Base-by-base conservation (phyloP, 2,113 vertebrate genomes). In the Reinhardtius hippoglossoides region DNA sequence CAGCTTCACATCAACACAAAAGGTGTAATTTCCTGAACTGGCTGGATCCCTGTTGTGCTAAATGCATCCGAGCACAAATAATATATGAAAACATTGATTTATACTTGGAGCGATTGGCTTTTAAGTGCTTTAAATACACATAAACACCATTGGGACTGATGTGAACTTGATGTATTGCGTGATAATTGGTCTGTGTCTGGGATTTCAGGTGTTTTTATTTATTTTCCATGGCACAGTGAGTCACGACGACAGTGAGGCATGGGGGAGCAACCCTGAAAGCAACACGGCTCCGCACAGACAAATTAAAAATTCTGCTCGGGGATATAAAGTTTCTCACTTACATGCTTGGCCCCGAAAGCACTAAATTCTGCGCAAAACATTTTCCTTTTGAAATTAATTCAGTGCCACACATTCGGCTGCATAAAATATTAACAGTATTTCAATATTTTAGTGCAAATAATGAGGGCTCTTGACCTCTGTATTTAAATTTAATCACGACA, bases 391-490 rank as follows among this genome's bases (percentile, higher is more conserved):
- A 81, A 88, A 89, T 87, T 67, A 86, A 92, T 89, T 91, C 86
- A 80, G 40, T 27, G 67, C 84, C 9, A 74, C 85, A 66, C 80
- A 86, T 87, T 88, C 84, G 71, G 82, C 55, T 6, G 44, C 73
- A 89, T 94, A 14, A 93, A 92, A 93, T 92, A 93, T 93, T 91
- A 90, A 93, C 74, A 59, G 58, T 80, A 80, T 89, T 82, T 92
- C 82, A 94, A 94, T 93, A 92, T 91, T 92, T 92, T 64, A 93
- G 78, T 21, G 80, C 86, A 89, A 91, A 93, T 92, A 92, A 92
- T 91, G 90, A 91, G 87, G 55, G 84, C 84, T 83, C 76, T 87
- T 92, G 91, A 92, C 92, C 90, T 84, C 87, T 85, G 82, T 86
- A 92, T 92, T 92, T 81, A 91, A 93, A 91, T 92, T 86, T 87